phyloP scores from a whole-genome alignment of 2,888 invertebrate genomes.

The Dyspetes luteomarginatus region DNA sequence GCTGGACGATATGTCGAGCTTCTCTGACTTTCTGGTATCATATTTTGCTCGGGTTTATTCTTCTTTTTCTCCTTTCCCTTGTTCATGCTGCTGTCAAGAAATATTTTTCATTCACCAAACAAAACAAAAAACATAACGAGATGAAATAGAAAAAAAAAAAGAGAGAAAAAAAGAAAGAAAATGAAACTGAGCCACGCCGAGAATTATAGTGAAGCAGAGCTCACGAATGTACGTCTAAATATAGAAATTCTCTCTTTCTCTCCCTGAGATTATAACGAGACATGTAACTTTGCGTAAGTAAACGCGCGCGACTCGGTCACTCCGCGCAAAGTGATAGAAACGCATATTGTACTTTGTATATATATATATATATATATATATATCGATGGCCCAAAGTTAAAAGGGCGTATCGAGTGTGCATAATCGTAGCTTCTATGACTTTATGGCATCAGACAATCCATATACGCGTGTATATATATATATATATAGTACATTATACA shows the following conservation, averaged over 20 bases:
- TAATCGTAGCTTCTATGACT: too few relatives aligned
- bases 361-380: neutral
- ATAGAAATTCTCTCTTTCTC: constrained; percentile 35
- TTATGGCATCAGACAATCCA: too few relatives aligned
- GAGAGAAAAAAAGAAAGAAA: neutral
- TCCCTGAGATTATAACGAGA: constrained; percentile 27
- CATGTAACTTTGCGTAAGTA: constrained; percentile 27
- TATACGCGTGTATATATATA: constrained; percentile 2
- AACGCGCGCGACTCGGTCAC: constrained; percentile 8
- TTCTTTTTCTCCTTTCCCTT: constrained; percentile 33
- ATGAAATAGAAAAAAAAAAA: neutral
- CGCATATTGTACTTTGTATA: neutral
- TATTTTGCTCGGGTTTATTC: constrained; percentile 25
- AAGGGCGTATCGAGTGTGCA: too few relatives aligned
- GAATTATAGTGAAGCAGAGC: constrained; percentile 11
- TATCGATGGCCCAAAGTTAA: too few relatives aligned
- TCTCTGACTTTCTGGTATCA: constrained; percentile 48
- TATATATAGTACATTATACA: too few relatives aligned
- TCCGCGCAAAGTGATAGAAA: neutral
- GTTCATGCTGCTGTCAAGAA: constrained; percentile 34
- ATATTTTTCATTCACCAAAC: constrained; percentile 6
- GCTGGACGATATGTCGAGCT: constrained; percentile 61
- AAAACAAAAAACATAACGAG: neutral
- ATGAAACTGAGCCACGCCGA: constrained; percentile 24
- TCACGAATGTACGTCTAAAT: constrained; percentile 56